Base-by-base conservation (phyloP, 1,140 invertebrate species). In the Phymorhynchus buccinoides region DNA sequence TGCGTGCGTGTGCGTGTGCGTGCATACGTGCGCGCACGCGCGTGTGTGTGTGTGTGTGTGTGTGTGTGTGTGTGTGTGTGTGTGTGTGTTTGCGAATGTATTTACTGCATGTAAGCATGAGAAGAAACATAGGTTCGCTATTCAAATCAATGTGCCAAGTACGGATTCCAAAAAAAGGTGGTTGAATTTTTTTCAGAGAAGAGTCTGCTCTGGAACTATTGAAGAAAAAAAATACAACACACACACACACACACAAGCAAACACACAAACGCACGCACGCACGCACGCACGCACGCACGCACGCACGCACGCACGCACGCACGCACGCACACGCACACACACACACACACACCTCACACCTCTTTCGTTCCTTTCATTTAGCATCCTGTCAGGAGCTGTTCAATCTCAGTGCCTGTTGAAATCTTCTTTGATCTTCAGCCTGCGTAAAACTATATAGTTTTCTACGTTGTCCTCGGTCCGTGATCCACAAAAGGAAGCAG, bases 281-380 rank as follows among this genome's bases (percentile, higher is more conserved):
- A 1, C 66, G 1, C 66, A 1, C 66, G n/a, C 66, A 71, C 66
- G n/a, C 66, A 71, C 66, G n/a, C 66, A 71, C 66, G n/a, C 66
- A 71, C 66, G n/a, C 66, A 71, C 66, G n/a, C 66, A 71, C 66
- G n/a, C 66, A 68, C 66, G n/a, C 66, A 14, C 12, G 52, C 52
- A 56, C 52, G 27, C 52, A 71, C 32, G 3, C 66, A 71, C 66
- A 71, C 66, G 2, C 66, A 71, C 66, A 3, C 66, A 3, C 66
- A 71, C 66, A 71, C 66, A 3, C 66, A 71, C 66, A 3, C 1
- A 18, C 12, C 27, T 35, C 0, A n/a, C 16, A n/a, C 12, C n/a
- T n/a, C n/a, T n/a, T n/a, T n/a, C n/a, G n/a, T n/a, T n/a, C n/a
- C n/a, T n/a, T n/a, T n/a, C n/a, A n/a, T n/a, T n/a, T n/a, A n/a